Conservation (phyloP, 2,113 vertebrate genomes). For the Saguinus midas region DNA sequence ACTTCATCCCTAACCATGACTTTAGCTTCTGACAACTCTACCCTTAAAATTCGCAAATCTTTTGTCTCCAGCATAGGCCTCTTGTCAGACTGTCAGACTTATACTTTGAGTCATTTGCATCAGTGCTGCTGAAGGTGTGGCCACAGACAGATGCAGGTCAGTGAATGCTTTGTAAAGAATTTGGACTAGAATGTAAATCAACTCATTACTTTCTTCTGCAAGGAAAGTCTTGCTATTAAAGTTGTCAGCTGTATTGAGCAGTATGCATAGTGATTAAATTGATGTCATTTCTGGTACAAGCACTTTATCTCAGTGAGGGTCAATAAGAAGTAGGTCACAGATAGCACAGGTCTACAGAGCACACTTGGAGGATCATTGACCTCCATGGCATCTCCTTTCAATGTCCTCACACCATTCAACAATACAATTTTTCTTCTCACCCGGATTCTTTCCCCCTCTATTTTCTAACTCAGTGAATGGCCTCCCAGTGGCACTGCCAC, state of each 20-base stretch:
- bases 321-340: background rate
- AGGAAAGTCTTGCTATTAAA: background rate
- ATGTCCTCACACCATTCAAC: background rate
- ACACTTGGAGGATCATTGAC: background rate
- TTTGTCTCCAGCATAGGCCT: background rate
- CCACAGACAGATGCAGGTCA: background rate
- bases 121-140: background rate
- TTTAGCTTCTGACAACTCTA: background rate
- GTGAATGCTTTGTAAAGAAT: background rate
- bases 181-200: background rate
- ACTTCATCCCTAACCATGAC: background rate
- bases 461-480: background rate
- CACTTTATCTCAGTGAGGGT: background rate
- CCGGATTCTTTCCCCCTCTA: background rate
- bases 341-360: background rate
- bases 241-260: background rate
- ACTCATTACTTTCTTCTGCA: background rate
- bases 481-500: background rate
- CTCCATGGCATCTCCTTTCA: background rate
- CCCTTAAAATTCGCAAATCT: background rate
- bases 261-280: background rate
- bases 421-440: background rate
- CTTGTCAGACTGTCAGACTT: background rate
- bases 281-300: background rate
- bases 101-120: background rate